phyloP scores from a whole-genome alignment of 2,888 invertebrate genomes.

The Drosophila diplacantha region DNA sequence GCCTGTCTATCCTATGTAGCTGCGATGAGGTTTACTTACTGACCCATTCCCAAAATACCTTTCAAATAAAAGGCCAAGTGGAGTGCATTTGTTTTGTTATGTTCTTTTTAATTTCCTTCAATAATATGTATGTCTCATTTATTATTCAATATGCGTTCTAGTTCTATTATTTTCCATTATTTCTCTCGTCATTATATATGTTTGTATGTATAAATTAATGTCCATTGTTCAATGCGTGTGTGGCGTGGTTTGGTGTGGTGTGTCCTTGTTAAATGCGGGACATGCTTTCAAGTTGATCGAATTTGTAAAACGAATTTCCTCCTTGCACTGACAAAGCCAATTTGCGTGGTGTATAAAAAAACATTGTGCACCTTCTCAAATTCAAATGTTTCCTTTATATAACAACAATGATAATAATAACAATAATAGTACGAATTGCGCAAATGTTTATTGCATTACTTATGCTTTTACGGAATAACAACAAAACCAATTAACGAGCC shows the following conservation, averaged over 20 bases:
- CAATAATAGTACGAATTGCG: conserved; percentile 48
- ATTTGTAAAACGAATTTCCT: conserved; percentile 38
- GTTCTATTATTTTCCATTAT: conserved; percentile 72
- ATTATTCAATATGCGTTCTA: conserved; percentile 72
- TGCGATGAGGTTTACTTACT: background rate
- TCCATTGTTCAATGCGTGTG: conserved; percentile 65
- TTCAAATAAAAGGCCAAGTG: background rate
- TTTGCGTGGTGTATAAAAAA: conserved; percentile 42
- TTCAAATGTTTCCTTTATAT: conserved; percentile 53
- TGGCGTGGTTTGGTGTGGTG: conserved; percentile 1
- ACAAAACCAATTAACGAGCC: conserved; percentile 62
- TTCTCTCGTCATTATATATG: conserved; percentile 58
- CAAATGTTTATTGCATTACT: conserved; percentile 44
- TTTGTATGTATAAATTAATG: conserved; percentile 64
- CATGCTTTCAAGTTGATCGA: conserved; percentile 31
- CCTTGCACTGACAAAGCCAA: conserved; percentile 39
- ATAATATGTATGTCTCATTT: conserved; percentile 71
- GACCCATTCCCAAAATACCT: background rate
- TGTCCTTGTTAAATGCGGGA: conserved; percentile 28
- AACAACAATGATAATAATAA: conserved; percentile 57
- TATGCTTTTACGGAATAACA: conserved; percentile 45
- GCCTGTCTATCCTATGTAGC: background rate
- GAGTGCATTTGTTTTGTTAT: conserved; percentile 33
- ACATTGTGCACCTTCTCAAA: conserved; percentile 37
- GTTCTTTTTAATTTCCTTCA: conserved; percentile 51